These are phyloP conservation scores for Sceliomorpha sp. DNA, from an alignment of 2,888 invertebrate species.

Conservation along the genomic window DNA sequence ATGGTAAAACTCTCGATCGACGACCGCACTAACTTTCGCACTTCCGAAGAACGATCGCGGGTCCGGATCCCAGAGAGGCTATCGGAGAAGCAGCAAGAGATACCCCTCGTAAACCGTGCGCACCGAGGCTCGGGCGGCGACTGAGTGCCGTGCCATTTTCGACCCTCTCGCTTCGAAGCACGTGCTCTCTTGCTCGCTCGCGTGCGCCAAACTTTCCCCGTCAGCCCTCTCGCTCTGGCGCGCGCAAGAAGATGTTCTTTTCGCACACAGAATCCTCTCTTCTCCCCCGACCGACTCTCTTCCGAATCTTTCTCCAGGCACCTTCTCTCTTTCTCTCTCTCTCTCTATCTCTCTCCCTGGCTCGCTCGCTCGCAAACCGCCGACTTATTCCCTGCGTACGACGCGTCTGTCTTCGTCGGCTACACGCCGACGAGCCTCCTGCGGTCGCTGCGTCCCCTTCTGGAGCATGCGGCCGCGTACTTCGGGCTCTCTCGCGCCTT, in stretches of 20 bases:
- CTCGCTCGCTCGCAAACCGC: constrained; percentile 20
- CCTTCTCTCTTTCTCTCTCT: too few relatives aligned
- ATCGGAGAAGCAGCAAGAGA: constrained; percentile 48
- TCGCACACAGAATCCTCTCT: constrained; percentile 5
- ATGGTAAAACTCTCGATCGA: too few relatives aligned
- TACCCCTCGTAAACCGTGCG: constrained; percentile 68
- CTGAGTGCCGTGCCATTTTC: constrained; percentile 66
- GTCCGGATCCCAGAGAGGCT: too few relatives aligned
- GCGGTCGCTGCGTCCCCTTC: constrained; percentile 9
- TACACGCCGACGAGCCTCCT: constrained; percentile 28
- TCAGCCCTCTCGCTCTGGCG: constrained; percentile 35
- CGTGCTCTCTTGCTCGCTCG: constrained; percentile 57
- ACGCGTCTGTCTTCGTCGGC: constrained; percentile 39
- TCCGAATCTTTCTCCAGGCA: constrained; percentile 17
- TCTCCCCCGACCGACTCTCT: constrained; percentile 4
- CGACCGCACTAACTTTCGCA: background rate
- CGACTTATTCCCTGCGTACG: constrained; percentile 38
- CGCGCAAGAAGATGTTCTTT: constrained; percentile 27
- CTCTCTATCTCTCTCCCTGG: background rate
- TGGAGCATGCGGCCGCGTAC: constrained; percentile 36
- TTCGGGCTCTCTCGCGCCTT: constrained; percentile 17
- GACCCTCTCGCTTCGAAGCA: constrained; percentile 50
- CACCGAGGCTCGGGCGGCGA: constrained; percentile 79
- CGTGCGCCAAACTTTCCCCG: constrained; percentile 56
- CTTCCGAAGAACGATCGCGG: background rate